These are phyloP conservation scores for Solea senegalensis DNA, from an alignment of 2,113 vertebrate species.

Conservation along the genomic window DNA sequence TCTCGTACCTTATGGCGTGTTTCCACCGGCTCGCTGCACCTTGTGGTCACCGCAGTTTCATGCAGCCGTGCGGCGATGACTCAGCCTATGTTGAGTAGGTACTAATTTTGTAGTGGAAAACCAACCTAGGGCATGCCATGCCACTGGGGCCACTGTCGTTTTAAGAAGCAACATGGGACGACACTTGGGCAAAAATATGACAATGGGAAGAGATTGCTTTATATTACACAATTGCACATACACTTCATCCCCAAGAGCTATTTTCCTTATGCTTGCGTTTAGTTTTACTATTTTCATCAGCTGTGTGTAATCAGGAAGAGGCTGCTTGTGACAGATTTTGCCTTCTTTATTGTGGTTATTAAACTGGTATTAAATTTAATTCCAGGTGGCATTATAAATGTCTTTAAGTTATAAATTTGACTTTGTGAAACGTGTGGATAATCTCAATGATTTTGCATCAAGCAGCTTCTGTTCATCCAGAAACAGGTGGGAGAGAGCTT, in stretches of 20 bases:
- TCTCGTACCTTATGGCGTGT: too few relatives aligned
- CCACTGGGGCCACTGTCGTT: too few relatives aligned
- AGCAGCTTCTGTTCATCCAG: slow-evolving; percentile 32
- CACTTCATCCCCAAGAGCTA: slow-evolving; percentile 18
- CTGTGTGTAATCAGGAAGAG: slow-evolving; percentile 37
- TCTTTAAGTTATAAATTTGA: slow-evolving; percentile 55
- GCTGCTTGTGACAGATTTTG: slow-evolving; percentile 44
- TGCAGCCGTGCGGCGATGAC: too few relatives aligned
- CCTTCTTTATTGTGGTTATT: slow-evolving; percentile 59
- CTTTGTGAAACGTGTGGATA: slow-evolving; percentile 31
- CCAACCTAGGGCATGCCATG: too few relatives aligned
- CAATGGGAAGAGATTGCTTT: slow-evolving; percentile 19
- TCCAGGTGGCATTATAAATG: slow-evolving; percentile 56
- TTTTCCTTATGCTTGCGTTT: slow-evolving; percentile 45
- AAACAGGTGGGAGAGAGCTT: slow-evolving; percentile 57
- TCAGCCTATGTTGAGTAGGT: too few relatives aligned
- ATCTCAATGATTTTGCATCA: slow-evolving; percentile 13
- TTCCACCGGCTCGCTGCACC: too few relatives aligned
- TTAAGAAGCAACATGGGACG: background rate
- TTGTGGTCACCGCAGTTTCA: too few relatives aligned
- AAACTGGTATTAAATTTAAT: slow-evolving; percentile 53
- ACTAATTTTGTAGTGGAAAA: too few relatives aligned
- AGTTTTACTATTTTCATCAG: slow-evolving; percentile 50
- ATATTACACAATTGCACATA: slow-evolving; percentile 26
- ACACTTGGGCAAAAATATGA: background rate